Base-by-base conservation (phyloP, 2,113 vertebrate genomes). In the Neolamprologus modestus region DNA sequence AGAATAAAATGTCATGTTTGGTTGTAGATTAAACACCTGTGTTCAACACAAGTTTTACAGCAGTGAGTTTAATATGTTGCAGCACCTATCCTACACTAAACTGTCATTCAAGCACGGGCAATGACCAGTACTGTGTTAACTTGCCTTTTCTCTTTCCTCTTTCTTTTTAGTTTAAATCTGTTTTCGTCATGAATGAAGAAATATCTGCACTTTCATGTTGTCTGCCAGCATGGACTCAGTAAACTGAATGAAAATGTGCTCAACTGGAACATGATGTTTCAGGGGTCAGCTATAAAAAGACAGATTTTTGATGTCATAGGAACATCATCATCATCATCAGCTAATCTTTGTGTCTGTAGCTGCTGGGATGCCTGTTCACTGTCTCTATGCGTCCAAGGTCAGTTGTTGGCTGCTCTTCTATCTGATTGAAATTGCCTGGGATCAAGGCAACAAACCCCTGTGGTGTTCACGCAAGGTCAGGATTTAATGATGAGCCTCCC, bases 371-470 rank as follows among this genome's bases (percentile, higher is more conserved):
- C 71, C 86, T 90, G 82, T 91, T 91, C 81, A 33, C 81, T 61
- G 84, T 91, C 91, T 86, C 82, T n/a, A 7, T 92, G 87, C 84
- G 89, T 87, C 78, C 94, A 95, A 95, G 91, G 95, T 96, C 94
- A 92, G 91, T 92, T 89, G 89, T 85, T 50, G 71, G 84, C 89
- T 89, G 87, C 83, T 94, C 88, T 95, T 96, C 96, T 83, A 93
- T 94, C 89, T 95, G 91, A 96, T 92, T 96, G 94, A 92, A 94
- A 94, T 93, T 94, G 93, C 89, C 92, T 90, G 28, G 55, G 92
- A 95, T 95, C 92, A 94, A 90, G 76, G 79, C 81, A 87, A 81
- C 91, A 87, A 91, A 91, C 92, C 91, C 82, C 40, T 86, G 82
- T 63, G 87, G 76, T 86, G 87, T 95, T 91, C 88, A 91, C 53